Evolutionary conservation across 2,113 vertebrate species (phyloP), one percentile per base, ranked within the genome.

Genomic region (Hydrochoerus hydrochaeris): DNA sequence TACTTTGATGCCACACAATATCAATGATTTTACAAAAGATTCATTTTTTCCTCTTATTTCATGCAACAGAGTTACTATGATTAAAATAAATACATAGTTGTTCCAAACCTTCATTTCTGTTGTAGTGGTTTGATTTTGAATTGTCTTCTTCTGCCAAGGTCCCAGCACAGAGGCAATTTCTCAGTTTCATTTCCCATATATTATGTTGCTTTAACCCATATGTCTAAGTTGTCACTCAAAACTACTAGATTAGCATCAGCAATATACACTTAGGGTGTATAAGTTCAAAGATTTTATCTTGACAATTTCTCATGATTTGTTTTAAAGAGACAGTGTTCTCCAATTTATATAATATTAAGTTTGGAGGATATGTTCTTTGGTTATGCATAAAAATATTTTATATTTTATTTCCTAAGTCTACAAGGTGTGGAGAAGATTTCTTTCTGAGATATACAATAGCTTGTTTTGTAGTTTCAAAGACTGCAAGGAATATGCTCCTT

Each of bases 41-140:
- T 90, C 17, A 49, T 63, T 24, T 80, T 17, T 88, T 60, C 2
- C 35, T 86, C 11, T 44, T 32, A 11, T 1, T 44, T 92, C 46
- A 65, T 65, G 6, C 19, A 85, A 67, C 58, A 60, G 58, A 87
- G 6, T 73, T 80, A 38, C 10, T 69, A 41, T 82, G 28, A 78
- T 38, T 71, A 77, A 94, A 92, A 82, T 80, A 75, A 83, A 87
- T 41, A 35, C 0, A 71, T 32, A 57, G 16, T 5, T 91, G 30
- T 81, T 49, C 58, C 71, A 92, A 96, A 88, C 71, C n/a, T 97
- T 88, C 80, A 11, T 84, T n/a, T 73, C 46, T 80, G 86, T 62
- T 84, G 54, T 20, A 52, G 32, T 24, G 92, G 67, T 73, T 96
- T 77, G 32, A 91, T 87, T 87, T 14, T 75, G 44, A 60, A 35